Base-by-base conservation (phyloP, 2,113 vertebrate genomes). In the Corvus hawaiiensis region DNA sequence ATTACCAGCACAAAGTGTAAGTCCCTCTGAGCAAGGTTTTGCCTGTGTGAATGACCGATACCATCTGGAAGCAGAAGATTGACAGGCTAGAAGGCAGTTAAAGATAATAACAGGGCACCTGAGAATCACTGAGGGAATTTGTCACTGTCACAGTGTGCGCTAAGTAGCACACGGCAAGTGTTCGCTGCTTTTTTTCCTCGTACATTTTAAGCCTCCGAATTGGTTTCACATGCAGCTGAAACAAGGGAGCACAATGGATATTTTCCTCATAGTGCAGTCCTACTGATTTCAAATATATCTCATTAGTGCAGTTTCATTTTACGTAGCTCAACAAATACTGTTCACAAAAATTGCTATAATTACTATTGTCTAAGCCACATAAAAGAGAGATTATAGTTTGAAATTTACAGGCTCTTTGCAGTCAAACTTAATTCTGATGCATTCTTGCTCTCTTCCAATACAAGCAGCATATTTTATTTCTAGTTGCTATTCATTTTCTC, bases 41-140 rank as follows among this genome's bases (percentile, higher is more conserved):
- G 90, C 67, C 86, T 84, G 87, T 91, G 84, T 90, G 96, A 96
- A 93, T 94, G 97, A 95, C 97, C 35, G 97, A 97, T 97, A 97
- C 76, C 93, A 97, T 97, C 97, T 97, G 90, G 87, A 96, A 95
- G 74, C 84, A 84, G 96, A 90, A 97, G 97, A 97, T 85, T 97
- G 97, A 97, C 97, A 97, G 95, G 92, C 84, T 94, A 39, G 95
- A 92, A 97, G 94, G 90, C 96, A 94, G 97, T 90, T 97, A 86
- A 93, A 97, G 95, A 97, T 97, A 97, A 97, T 96, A 97, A 94
- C 90, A 87, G 94, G 94, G 89, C 96, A 97, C 92, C 96, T 96
- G 96, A 96, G 94, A 95, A 90, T 96, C 97, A 92, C 96, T 94
- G 89, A 83, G 95, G 95, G 95, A 96, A 97, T 97, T 96, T 96